Evolutionary conservation across 2,797 vertebrate genomes (phyloP), one percentile per base, ranked within the genome.

Genomic region (Vultur gryphus): DNA sequence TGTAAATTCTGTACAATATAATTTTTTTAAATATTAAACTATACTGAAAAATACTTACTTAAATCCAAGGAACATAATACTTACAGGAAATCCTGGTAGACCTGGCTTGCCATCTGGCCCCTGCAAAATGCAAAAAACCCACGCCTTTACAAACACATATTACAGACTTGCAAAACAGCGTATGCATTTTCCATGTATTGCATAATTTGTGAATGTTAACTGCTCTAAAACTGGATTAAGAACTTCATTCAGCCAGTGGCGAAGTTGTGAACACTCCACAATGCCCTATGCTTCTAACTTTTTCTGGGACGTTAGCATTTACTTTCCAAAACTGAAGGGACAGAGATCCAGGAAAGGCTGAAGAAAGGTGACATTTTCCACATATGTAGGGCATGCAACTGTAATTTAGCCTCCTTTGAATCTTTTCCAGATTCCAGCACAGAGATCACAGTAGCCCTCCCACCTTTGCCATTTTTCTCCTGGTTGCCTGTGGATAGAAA

Each of bases 31-130:
- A 65, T 43, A 82, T 61, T 66, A 41, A 52, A 44, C 11, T 37
- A 9, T 39, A 76, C n/a, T 85, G 24, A 80, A 85, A 89, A 95
- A 57, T n/a, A 31, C 13, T 72, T 70, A 61, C 12, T 91, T 73
- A 79, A 87, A 89, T 69, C 3, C n/a, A 65, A 37, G 59, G 25
- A 51, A 49, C 6, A 12, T 19, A 35, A 94, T 89, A 98, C 99
- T 99, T 98, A 99, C 99, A 87, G 99, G 99, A 94, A 99, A 99
- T 98, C 99, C 99, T 82, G 99, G 98, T 97, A 98, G 98, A 94
- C 99, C 99, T 23, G 99, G 98, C 81, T 98, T 96, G 43, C 99
- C 99, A 57, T 99, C 98, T 55, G 98, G 98, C 24, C 99, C 99
- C 99, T 99, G 98, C 31, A 98, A 98, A 93, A 98, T 31, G 70